These are phyloP conservation scores for Sebastiscus albofasciatus DNA, from an alignment of 2,797 vertebrate genomes.

Conservation along the genomic window DNA sequence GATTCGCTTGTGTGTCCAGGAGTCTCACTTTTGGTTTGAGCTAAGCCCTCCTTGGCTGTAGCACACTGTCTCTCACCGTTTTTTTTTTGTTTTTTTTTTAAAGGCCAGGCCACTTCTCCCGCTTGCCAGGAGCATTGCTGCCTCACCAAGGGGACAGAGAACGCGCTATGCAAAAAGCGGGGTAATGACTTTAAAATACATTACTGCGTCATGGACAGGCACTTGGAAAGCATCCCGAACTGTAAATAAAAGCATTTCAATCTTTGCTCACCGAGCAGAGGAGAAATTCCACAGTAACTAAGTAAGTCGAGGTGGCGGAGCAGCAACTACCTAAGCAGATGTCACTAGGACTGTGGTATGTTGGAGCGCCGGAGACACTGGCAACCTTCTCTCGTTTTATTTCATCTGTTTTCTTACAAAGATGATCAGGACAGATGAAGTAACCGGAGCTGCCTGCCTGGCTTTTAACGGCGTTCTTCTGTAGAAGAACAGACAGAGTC, in stretches of 20 bases:
- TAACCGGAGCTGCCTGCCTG: slow-evolving; percentile 59
- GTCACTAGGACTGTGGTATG: slow-evolving; percentile 72
- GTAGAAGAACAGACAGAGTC: slow-evolving; percentile 48
- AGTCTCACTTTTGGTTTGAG: slow-evolving; percentile 35
- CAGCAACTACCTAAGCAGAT: slow-evolving; percentile 82
- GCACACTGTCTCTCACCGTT: slow-evolving; percentile 52
- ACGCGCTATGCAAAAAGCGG: slow-evolving; percentile 52
- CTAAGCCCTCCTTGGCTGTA: slow-evolving; percentile 48
- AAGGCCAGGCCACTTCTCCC: slow-evolving; percentile 29
- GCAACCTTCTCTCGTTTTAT: slow-evolving; percentile 58
- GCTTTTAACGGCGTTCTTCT: slow-evolving; percentile 54
- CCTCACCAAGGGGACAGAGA: slow-evolving; percentile 61
- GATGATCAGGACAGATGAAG: slow-evolving; percentile 69
- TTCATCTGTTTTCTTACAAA: slow-evolving; percentile 71
- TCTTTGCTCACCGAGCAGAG: slow-evolving; percentile 63
- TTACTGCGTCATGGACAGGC: slow-evolving; percentile 71
- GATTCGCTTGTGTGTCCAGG: slow-evolving; percentile 44
- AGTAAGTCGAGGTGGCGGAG: slow-evolving; percentile 71
- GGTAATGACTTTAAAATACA: slow-evolving; percentile 80
- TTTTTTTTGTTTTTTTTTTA: slow-evolving; percentile 41
- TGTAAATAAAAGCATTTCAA: slow-evolving; percentile 83
- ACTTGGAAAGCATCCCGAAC: slow-evolving; percentile 72
- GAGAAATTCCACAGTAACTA: slow-evolving; percentile 79
- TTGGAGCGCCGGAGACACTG: slow-evolving; percentile 64
- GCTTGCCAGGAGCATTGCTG: slow-evolving; percentile 54